Conservation (phyloP, 2,888 invertebrate species). For the Mechanitis mazaeus region DNA sequence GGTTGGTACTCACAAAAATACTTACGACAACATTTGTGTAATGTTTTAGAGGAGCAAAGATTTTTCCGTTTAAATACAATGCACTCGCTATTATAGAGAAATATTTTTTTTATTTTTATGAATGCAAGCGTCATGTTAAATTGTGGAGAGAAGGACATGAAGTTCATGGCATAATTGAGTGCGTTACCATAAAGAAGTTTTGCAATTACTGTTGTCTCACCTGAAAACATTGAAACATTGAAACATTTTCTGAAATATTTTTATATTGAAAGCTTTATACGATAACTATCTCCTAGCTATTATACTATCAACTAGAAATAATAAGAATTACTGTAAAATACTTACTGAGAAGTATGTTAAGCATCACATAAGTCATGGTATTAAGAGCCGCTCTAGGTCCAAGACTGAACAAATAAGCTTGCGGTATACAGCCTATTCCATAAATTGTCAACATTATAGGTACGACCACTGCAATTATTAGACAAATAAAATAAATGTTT, state of each 20-base stretch:
- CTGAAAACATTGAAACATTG: constrained; percentile 36
- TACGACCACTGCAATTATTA: constrained; percentile 41
- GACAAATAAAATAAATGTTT: not conserved
- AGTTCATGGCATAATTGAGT: constrained; percentile 39
- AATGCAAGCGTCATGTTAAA: constrained; percentile 62
- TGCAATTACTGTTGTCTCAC: constrained; percentile 58
- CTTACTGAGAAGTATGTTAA: constrained; percentile 60
- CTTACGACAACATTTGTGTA: constrained; percentile 66
- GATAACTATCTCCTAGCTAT: not conserved
- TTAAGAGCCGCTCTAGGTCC: constrained; percentile 54
- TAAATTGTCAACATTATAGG: constrained; percentile 51
- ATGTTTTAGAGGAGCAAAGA: constrained; percentile 43
- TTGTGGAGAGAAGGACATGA: constrained; percentile 59
- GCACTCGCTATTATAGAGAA: constrained; percentile 62
- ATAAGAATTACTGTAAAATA: not conserved
- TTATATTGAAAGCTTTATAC: constrained; percentile 9
- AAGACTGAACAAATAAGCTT: constrained; percentile 62
- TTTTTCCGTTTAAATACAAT: constrained; percentile 42
- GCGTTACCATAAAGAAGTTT: constrained; percentile 54
- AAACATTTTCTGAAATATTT: no score
- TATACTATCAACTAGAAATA: not conserved
- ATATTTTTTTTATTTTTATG: constrained; percentile 55
- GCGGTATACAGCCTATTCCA: constrained; percentile 58
- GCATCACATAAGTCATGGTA: constrained; percentile 53
- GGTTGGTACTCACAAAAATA: constrained; percentile 1